Evolutionary conservation across 2,113 vertebrate genomes (phyloP).

Genomic region (Osmerus eperlanus): DNA sequence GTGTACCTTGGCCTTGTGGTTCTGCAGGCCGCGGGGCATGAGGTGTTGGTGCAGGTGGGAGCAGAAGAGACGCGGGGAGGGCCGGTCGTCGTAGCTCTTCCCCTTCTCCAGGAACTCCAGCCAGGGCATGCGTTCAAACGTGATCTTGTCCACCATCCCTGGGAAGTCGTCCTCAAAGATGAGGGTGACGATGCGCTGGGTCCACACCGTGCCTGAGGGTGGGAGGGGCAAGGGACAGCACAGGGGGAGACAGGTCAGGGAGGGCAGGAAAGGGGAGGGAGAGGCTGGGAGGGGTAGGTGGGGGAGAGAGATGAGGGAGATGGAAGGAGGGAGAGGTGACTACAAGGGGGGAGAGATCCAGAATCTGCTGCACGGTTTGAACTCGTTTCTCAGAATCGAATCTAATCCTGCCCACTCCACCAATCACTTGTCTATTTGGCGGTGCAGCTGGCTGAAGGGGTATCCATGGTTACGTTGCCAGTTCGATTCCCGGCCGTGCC

Average conservation of each 20-base stretch:
- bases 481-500: too few relatives aligned
- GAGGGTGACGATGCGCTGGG: conserved; percentile 41
- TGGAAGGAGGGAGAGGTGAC: neutral
- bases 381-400: too few relatives aligned
- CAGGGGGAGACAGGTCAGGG: neutral
- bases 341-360: too few relatives aligned
- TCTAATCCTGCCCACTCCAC: too few relatives aligned
- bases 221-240: too few relatives aligned
- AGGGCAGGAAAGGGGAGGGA: neutral
- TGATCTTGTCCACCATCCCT: neutral
- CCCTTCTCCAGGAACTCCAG: conserved; percentile 26
- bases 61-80: conserved; percentile 45
- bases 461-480: too few relatives aligned
- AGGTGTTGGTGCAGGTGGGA: conserved; percentile 42
- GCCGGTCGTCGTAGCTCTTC: neutral
- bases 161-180: conserved; percentile 38
- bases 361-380: too few relatives aligned
- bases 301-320: neutral
- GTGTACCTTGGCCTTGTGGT: conserved; percentile 35
- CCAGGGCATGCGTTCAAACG: conserved; percentile 41
- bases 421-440: too few relatives aligned
- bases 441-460: too few relatives aligned
- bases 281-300: neutral
- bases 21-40: conserved; percentile 25
- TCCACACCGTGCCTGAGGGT: conserved; percentile 45